These are phyloP conservation scores for Drosophila fulvimacula DNA, from an alignment of 2,888 invertebrate genomes.

Conservation along the genomic window DNA sequence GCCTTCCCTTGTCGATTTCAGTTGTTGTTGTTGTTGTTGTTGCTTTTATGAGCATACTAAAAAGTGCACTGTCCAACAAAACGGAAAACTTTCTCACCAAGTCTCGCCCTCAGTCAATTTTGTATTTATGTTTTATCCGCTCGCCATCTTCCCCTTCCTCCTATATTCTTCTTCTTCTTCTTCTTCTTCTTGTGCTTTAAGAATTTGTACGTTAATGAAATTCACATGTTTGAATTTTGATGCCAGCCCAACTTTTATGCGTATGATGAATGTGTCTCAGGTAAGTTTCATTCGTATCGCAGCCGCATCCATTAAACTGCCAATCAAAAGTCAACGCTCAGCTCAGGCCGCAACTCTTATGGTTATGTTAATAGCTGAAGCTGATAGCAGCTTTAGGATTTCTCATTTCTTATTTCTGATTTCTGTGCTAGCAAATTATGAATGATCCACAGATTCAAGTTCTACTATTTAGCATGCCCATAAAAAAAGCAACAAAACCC, in stretches of 20 bases:
- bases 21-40: constrained; percentile 33
- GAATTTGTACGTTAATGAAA: constrained; percentile 69
- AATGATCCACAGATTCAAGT: constrained; percentile 25
- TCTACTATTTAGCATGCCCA: constrained; percentile 45
- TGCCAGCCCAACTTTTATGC: constrained; percentile 57
- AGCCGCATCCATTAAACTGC: constrained; percentile 46
- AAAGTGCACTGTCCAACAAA: constrained; percentile 76
- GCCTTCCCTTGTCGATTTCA: constrained; percentile 65
- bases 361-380: constrained; percentile 54
- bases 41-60: constrained; percentile 71
- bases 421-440: constrained; percentile 36
- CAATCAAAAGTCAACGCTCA: constrained; percentile 51
- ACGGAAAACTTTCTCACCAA: constrained; percentile 72
- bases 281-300: constrained; percentile 25
- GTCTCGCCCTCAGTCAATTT: constrained; percentile 27
- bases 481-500: constrained; percentile 34
- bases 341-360: constrained; percentile 34
- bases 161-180: too few relatives aligned
- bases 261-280: constrained; percentile 69
- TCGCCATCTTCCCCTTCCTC: constrained; percentile 54
- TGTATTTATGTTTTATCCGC: constrained; percentile 33
- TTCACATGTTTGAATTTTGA: constrained; percentile 71
- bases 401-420: neutral
- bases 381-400: constrained; percentile 26
- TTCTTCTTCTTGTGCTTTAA: too few relatives aligned